Evolutionary conservation across 2,797 vertebrate species (phyloP).

Genomic region (Gallinago solitaria): DNA sequence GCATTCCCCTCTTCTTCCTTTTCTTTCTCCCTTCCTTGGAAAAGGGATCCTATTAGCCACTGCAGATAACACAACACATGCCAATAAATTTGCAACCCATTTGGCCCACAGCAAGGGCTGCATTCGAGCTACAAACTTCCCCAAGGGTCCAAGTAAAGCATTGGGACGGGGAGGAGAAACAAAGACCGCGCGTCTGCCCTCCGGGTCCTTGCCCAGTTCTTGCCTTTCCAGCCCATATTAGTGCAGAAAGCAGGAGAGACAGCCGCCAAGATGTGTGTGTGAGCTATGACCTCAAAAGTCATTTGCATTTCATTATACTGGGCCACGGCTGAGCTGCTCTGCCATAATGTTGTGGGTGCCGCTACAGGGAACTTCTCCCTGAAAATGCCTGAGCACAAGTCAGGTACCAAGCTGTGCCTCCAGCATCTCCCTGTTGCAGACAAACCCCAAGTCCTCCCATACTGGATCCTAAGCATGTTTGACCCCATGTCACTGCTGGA

Average conservation of each 20-base stretch:
- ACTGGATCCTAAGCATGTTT: not conserved
- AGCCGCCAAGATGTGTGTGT: accelerated
- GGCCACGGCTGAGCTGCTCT: not conserved
- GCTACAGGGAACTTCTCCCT: not conserved
- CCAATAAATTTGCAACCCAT: constrained; percentile 50
- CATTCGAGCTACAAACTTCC: not conserved
- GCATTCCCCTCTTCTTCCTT: not conserved
- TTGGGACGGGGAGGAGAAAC: not conserved
- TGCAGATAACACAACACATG: constrained; percentile 23
- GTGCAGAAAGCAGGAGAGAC: not conserved
- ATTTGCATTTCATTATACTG: not conserved
- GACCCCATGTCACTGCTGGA: not conserved
- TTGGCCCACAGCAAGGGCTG: not conserved
- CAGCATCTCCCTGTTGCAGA: not conserved
- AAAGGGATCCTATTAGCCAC: constrained; percentile 29
- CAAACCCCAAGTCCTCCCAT: not conserved
- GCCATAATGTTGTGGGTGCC: accelerated
- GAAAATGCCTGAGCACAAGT: accelerated
- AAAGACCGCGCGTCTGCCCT: not conserved
- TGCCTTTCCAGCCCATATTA: not conserved
- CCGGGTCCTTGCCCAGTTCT: not conserved
- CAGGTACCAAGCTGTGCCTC: not conserved
- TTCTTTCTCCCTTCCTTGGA: constrained; percentile 8
- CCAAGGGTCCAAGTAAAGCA: not conserved
- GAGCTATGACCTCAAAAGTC: not conserved